These are phyloP conservation scores for Sebastes trivittatus DNA, from an alignment of 2,797 vertebrate genomes.

Conservation along the genomic window DNA sequence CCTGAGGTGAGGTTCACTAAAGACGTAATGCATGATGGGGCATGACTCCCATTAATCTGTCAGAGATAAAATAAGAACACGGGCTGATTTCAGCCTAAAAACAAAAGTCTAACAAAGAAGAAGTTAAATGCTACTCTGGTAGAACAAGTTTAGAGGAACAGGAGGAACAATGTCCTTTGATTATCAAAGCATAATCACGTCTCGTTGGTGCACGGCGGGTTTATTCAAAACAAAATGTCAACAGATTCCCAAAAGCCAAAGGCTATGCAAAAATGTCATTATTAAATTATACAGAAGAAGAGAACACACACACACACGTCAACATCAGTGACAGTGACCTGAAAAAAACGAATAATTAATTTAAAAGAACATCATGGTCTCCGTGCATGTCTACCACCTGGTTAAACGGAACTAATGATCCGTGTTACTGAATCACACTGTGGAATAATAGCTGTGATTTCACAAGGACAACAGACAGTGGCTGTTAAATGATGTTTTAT, in stretches of 20 bases:
- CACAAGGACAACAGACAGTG: neutral
- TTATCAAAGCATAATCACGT: neutral
- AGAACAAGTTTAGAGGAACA: neutral
- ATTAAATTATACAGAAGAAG: neutral
- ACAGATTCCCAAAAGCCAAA: neutral
- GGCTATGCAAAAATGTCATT: neutral
- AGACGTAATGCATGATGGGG: neutral
- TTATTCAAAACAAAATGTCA: slow-evolving; percentile 5
- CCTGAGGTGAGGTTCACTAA: slow-evolving; percentile 5
- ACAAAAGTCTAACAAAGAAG: neutral
- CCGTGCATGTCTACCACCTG: neutral
- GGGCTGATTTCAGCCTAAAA: neutral
- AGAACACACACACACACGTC: neutral
- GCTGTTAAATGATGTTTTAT: neutral
- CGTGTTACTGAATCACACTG: neutral
- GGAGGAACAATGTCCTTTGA: no score
- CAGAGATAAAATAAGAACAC: neutral
- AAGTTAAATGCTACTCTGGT: neutral
- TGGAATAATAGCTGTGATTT: slow-evolving; percentile 12
- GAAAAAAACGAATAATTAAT: neutral
- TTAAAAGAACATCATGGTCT: neutral
- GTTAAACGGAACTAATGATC: slow-evolving; percentile 15
- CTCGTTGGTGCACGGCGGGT: neutral
- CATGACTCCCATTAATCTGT: slow-evolving; percentile 38
- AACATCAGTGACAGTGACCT: neutral